Percentiles rank a stretch among this genome's conserved stretches.
phyloP scores from a whole-genome alignment of 2,113 vertebrate species.

The Athene cunicularia region DNA sequence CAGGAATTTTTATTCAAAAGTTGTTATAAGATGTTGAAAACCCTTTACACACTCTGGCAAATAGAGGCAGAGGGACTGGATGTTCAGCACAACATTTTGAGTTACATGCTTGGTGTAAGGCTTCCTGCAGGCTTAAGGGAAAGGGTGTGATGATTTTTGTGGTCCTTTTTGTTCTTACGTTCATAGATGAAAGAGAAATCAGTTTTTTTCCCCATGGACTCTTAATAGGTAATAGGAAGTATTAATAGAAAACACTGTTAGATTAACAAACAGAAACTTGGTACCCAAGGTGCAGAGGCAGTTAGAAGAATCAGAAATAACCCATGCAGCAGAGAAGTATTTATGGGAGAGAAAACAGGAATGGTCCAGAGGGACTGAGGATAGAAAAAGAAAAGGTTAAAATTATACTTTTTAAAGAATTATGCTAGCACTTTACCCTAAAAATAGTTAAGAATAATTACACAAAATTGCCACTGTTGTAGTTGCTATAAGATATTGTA shows the following conservation, averaged over 20 bases:
- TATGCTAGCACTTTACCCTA: too few species aligned
- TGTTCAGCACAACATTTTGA: neutral
- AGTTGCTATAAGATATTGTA: neutral
- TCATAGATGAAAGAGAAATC: neutral
- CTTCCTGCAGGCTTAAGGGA: neutral
- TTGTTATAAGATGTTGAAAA: neutral
- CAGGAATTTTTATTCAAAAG: neutral
- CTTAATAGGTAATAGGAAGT: neutral
- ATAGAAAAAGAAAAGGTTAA: neutral
- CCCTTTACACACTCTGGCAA: neutral
- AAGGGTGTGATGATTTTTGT: neutral
- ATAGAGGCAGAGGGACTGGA: neutral
- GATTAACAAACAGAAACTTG: neutral
- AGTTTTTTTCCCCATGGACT: fast-evolving
- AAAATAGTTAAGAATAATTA: neutral
- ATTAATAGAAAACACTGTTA: neutral
- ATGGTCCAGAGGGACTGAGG: neutral
- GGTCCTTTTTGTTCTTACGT: neutral
- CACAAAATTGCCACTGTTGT: neutral
- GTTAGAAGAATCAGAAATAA: neutral
- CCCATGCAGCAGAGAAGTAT: neutral
- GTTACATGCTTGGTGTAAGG: neutral
- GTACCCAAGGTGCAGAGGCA: neutral
- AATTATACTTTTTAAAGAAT: neutral
- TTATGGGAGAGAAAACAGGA: neutral